Evolutionary conservation across 1,140 invertebrate genomes (phyloP), one percentile per base, ranked within the genome.

Genomic region (Trachymyrmex septentrionalis): DNA sequence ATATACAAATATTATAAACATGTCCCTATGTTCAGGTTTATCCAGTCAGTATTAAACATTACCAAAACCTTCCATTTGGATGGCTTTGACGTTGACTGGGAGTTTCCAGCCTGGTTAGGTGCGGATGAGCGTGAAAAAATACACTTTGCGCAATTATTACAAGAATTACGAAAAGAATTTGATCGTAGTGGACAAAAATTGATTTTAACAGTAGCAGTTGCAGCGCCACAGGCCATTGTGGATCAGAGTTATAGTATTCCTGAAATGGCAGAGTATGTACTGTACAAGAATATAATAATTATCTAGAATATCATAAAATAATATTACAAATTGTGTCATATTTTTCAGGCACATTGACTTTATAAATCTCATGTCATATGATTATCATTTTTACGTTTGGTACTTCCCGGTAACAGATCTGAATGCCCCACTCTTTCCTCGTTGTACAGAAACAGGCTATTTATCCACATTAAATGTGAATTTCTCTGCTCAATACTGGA

Each of bases 291-390:
- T 55, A 16, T 27, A 14, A 38, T 61, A 61, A n/a, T 61, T 61
- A n/a, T 84, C n/a, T n/a, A 10, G 76, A 14, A 71, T 38, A 24
- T 10, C 61, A 34, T 7, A 55, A 59, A 63, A 55, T 5, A 72
- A 38, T 67, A 3, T 73, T 9, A 55, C 0, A 21, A 55, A 66
- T 24, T 19, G 3, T 30, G 6, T 30, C 12, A 34, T 34, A 73
- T 73, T 92, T 95, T 94, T 71, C 90, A 97, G 97, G 69, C 96
- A 97, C 93, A 96, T 98, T 3, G 98, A 99, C 94, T 98, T 97
- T 96, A 96, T 98, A 0, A 98, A 98, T 94, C 91, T 99, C 5
- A 99, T 99, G 98, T 96, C 97, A 0, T 99, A 99, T 92, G 98
- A 99, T 93, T 99, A 97, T 91, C 98, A 99, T 94, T 97, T 97